Conservation (phyloP, 1,140 invertebrate species). For the Pseudomyrmex flavicornis region DNA sequence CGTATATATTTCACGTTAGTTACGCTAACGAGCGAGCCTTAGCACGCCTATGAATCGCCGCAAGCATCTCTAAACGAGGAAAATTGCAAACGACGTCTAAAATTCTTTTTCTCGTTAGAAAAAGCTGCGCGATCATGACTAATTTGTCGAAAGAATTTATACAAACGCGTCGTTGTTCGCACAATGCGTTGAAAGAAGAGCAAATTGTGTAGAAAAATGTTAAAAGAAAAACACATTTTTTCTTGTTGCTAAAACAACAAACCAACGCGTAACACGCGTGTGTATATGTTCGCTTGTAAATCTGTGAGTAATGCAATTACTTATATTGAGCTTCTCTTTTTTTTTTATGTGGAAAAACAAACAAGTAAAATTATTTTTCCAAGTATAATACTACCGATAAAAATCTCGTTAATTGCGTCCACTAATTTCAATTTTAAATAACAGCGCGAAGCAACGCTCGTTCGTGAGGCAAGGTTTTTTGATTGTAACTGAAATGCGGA, state of each 20-base stretch:
- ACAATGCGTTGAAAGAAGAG: not conserved
- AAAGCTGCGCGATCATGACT: not conserved
- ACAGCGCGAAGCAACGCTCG: not conserved
- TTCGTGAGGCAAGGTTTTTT: not conserved
- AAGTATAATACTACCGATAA: not conserved
- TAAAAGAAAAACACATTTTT: not conserved
- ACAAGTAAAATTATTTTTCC: not conserved
- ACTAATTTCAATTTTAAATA: conserved; percentile 18
- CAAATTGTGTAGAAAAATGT: not conserved
- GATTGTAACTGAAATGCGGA: not conserved
- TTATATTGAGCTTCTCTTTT: not conserved
- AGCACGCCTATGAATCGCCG: conserved; percentile 30
- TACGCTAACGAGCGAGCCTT: conserved; percentile 59
- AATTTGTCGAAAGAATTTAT: not conserved
- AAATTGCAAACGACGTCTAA: not conserved
- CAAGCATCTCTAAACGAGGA: conserved; percentile 30
- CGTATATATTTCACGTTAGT: conserved; percentile 66
- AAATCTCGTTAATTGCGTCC: not conserved
- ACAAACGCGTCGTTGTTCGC: not conserved
- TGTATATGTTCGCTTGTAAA: not conserved
- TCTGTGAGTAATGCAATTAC: not conserved
- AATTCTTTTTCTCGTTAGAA: not conserved
- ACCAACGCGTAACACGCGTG: too few relatives aligned
- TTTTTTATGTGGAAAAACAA: not conserved
- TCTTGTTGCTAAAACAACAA: not conserved